Percentiles rank a stretch among this genome's conserved stretches.
Conservation (phyloP, 1,140 invertebrate genomes). For the Trichoplusia ni region DNA sequence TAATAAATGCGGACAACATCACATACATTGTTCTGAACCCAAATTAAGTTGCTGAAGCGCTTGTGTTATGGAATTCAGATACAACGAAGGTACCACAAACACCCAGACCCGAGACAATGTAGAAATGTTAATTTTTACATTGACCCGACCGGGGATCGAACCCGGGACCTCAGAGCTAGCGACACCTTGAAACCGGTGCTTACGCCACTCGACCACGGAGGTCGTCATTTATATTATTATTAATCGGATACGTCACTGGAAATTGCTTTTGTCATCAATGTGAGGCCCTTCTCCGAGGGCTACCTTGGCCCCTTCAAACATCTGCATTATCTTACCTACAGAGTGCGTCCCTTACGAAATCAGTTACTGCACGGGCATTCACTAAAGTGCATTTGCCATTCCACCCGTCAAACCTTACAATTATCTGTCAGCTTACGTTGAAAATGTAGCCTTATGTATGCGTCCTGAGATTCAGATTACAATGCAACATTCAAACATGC, state of each 20-base stretch:
- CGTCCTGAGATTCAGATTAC: background rate
- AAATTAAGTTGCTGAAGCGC: too few species aligned
- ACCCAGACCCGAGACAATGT: too few species aligned
- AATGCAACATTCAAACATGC: constrained; percentile 18
- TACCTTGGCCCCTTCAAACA: constrained; percentile 51
- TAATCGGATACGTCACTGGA: constrained; percentile 70
- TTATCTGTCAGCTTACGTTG: constrained; percentile 38
- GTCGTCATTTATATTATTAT: too few species aligned
- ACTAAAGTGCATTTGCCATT: constrained; percentile 74
- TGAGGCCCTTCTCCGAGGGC: constrained; percentile 45
- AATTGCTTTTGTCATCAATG: constrained; percentile 73
- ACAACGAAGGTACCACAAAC: too few species aligned
- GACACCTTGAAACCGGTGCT: too few species aligned
- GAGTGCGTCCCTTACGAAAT: constrained; percentile 54
- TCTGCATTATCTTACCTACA: constrained; percentile 78
- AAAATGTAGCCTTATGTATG: constrained; percentile 22
- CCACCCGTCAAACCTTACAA: constrained; percentile 60
- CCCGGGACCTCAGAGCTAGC: too few species aligned
- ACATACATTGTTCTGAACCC: too few species aligned
- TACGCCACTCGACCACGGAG: too few species aligned
- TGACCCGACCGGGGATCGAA: too few species aligned
- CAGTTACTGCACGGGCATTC: constrained; percentile 67
- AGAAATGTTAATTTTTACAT: too few species aligned
- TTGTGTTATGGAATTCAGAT: too few species aligned
- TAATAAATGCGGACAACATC: too few species aligned